Base-by-base conservation (phyloP, 2,797 vertebrate genomes). In the Microctenopoma steveboyesi region DNA sequence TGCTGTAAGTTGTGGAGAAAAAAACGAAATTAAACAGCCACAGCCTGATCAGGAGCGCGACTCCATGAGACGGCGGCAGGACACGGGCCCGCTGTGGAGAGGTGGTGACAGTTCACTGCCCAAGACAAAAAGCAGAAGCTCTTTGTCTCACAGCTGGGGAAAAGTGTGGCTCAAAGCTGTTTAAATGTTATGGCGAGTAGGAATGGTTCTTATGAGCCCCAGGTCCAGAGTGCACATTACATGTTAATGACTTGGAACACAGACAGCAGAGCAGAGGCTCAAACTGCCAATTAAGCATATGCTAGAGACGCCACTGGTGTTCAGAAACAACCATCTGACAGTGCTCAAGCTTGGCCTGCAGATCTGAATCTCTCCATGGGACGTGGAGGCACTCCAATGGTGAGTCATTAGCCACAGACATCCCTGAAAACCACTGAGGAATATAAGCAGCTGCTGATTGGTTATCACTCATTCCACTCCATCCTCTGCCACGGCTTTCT, bases 201-300 rank as follows among this genome's bases (percentile, higher is more conserved):
- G 75, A 82, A 57, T 7, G 79, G 77, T 85, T 87, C 86, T 83
- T 86, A 58, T 18, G 83, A 81, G 85, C 80, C 76, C 55, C 51
- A 6, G 83, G 89, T 90, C 88, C 83, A 50, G 62, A 71, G 87
- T 74, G 81, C 85, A 88, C 83, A 90, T 92, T 89, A 89, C 89
- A 89, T 85, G 90, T 82, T 92, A 93, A 93, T 92, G 90, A 90
- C 81, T 90, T 92, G 91, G 91, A 94, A 92, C 86, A 37, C 82
- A 75, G 88, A 90, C 88, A 90, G 87, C 81, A 61, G 74, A 83
- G 88, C 87, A 79, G 84, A 84, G 86, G 88, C 88, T 91, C 88
- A 86, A 90, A 90, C 83, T 89, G 84, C 85, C 91, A 90, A 91
- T 93, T 91, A 93, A 83, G 81, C 91, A 92, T 92, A 91, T 91